Evolutionary conservation across 2,113 vertebrate genomes (phyloP).

Genomic region (Zosterops japonicus): DNA sequence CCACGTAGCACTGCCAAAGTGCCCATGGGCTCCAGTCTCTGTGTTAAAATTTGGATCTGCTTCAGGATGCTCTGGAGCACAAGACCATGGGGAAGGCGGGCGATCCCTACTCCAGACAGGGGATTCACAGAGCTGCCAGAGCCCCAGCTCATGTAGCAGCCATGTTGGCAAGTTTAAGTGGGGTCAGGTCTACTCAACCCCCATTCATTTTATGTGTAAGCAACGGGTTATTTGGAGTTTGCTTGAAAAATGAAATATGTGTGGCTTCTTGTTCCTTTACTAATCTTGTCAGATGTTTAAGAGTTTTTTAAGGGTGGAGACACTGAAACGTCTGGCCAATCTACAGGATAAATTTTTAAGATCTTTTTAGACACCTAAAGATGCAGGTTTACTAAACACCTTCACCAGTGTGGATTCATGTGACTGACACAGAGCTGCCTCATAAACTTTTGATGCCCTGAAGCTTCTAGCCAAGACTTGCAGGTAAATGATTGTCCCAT

Average conservation of each 20-base stretch:
- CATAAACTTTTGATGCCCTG: constrained; percentile 48
- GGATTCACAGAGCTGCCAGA: neutral
- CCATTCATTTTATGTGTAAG: neutral
- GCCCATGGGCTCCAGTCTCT: constrained; percentile 35
- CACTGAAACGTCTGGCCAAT: neutral
- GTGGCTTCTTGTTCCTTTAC: neutral
- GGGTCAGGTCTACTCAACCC: neutral
- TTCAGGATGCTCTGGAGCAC: neutral
- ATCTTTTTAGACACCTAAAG: neutral
- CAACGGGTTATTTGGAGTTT: neutral
- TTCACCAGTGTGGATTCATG: neutral
- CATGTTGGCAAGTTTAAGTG: neutral
- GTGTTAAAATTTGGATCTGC: constrained; percentile 33
- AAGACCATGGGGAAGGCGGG: neutral
- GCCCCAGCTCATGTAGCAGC: fast-evolving
- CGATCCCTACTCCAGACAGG: neutral
- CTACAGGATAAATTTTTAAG: neutral
- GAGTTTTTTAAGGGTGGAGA: neutral
- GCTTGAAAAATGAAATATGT: neutral
- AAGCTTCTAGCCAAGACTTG: constrained; percentile 50
- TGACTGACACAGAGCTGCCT: constrained; percentile 17
- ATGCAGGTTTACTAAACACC: neutral
- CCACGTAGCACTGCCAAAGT: constrained; percentile 37
- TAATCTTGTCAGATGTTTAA: neutral
- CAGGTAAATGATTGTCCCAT: constrained; percentile 42